phyloP scores from a whole-genome alignment of 2,888 invertebrate genomes.

The Tetragnatha montana region DNA sequence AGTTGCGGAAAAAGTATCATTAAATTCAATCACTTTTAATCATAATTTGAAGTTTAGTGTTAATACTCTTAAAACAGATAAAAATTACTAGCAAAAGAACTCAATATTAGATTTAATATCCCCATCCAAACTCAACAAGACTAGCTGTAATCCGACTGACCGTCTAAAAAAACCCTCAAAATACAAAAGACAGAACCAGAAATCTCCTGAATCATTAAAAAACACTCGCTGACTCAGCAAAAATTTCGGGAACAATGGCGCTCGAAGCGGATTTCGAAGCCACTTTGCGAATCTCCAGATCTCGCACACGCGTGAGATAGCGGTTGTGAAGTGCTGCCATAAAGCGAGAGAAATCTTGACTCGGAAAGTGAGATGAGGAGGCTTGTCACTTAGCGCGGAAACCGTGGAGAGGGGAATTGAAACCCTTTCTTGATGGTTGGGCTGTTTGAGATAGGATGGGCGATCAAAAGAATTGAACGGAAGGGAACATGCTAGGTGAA shows the following conservation, averaged over 20 bases:
- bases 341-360: not conserved
- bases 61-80: too few relatives aligned
- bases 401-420: not conserved
- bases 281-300: slow-evolving; percentile 57
- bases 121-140: not conserved
- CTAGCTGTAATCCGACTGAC: not conserved
- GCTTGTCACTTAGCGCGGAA: not conserved
- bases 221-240: slow-evolving; percentile 25
- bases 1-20: too few relatives aligned
- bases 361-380: not conserved
- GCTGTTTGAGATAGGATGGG: too few relatives aligned
- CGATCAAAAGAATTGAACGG: too few relatives aligned
- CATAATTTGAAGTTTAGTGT: too few relatives aligned
- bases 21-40: too few relatives aligned
- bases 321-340: slow-evolving; percentile 24
- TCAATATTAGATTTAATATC: too few relatives aligned
- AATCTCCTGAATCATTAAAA: slow-evolving; percentile 28
- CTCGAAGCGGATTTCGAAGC: slow-evolving; percentile 7
- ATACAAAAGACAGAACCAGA: not conserved
- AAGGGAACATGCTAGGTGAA: too few relatives aligned
- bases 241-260: slow-evolving; percentile 14
- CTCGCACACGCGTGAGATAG: slow-evolving; percentile 5
- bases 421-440: too few relatives aligned
- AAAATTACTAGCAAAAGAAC: too few relatives aligned
- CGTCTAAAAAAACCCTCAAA: not conserved